phyloP scores from a whole-genome alignment of 2,797 vertebrate species.

The Premnoplex brunnescens region DNA sequence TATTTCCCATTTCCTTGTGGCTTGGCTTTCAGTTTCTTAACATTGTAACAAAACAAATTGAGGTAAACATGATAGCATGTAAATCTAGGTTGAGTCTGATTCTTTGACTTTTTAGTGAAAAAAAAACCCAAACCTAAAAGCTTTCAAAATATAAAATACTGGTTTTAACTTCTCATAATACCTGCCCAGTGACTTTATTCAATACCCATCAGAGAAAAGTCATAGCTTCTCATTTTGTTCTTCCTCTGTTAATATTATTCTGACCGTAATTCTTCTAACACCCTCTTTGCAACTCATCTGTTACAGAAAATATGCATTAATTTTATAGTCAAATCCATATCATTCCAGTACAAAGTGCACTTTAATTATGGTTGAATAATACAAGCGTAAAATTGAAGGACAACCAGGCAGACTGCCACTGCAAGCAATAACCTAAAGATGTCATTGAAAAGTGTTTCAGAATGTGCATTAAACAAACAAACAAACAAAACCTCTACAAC shows the following conservation, averaged over 20 bases:
- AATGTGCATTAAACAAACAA: background rate
- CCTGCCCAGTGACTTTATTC: background rate
- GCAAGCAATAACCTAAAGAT: accelerated
- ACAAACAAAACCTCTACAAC: background rate
- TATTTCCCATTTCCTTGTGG: background rate
- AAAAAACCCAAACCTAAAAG: background rate
- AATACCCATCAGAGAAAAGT: background rate
- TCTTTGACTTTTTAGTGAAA: background rate
- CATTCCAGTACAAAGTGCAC: background rate
- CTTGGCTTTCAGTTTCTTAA: background rate
- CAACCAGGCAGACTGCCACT: background rate
- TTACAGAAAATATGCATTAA: background rate
- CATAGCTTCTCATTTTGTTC: background rate
- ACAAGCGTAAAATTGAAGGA: background rate
- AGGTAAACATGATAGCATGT: background rate
- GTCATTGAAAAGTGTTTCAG: background rate
- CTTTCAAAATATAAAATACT: background rate
- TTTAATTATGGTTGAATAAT: background rate
- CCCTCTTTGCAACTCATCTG: background rate
- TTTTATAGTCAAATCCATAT: background rate
- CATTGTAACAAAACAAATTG: background rate
- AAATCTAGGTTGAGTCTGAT: background rate
- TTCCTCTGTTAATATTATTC: background rate
- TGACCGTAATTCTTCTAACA: background rate
- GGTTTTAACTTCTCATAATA: background rate